phyloP scores from a whole-genome alignment of 2,888 invertebrate genomes.

The Harpalus rufipes region DNA sequence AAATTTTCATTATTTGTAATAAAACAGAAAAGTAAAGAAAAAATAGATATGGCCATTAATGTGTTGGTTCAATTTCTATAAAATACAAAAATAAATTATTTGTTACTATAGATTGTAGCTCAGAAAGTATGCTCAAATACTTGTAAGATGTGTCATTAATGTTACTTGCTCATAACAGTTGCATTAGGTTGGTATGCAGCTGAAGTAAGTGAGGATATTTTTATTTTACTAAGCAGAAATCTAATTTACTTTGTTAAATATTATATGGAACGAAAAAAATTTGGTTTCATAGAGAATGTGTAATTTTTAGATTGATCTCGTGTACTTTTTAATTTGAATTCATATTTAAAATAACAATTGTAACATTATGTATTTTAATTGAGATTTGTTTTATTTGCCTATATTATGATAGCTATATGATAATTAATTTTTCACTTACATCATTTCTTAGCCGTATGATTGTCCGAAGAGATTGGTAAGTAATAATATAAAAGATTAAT shows the following conservation, averaged over 20 bases:
- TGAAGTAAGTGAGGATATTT: slow-evolving; percentile 66
- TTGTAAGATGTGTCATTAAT: slow-evolving; percentile 54
- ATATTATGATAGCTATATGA: slow-evolving; percentile 42
- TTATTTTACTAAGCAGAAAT: slow-evolving; percentile 53
- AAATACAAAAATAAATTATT: slow-evolving; percentile 14
- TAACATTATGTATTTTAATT: slow-evolving; percentile 50
- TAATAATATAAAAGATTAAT: slow-evolving; percentile 61
- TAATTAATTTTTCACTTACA: slow-evolving; percentile 53
- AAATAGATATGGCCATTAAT: slow-evolving; percentile 9
- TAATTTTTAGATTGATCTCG: slow-evolving; percentile 54
- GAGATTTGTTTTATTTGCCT: slow-evolving; percentile 44
- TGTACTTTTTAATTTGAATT: slow-evolving; percentile 29
- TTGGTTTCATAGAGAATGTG: slow-evolving; percentile 57
- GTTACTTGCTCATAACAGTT: slow-evolving; percentile 53
- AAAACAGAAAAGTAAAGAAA: slow-evolving; percentile 46
- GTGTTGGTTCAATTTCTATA: background rate
- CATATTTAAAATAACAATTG: slow-evolving; percentile 11
- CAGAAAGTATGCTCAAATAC: slow-evolving; percentile 64
- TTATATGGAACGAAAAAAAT: slow-evolving; percentile 61
- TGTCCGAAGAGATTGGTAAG: slow-evolving; percentile 57
- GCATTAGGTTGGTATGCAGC: slow-evolving; percentile 50
- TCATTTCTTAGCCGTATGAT: slow-evolving; percentile 49
- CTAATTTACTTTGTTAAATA: slow-evolving; percentile 59
- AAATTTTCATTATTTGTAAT: slow-evolving; percentile 10
- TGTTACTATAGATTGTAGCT: slow-evolving; percentile 42